Conservation (phyloP, 2,113 vertebrate genomes). For the Ptyas mucosa region DNA sequence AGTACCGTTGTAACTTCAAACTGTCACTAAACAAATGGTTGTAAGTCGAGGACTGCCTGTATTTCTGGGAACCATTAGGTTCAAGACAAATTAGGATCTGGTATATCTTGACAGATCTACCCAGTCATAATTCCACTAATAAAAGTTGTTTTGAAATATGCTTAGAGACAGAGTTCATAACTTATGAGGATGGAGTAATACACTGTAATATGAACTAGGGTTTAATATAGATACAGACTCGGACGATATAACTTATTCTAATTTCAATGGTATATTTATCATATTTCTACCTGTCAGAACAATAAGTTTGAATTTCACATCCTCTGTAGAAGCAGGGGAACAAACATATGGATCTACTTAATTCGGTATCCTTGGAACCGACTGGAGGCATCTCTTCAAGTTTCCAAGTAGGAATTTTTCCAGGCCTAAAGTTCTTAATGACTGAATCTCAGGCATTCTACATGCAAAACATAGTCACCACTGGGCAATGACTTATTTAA, state of each 20-base stretch:
- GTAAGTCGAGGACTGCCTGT: not conserved
- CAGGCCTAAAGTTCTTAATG: not conserved
- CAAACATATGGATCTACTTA: not conserved
- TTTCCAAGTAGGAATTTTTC: not conserved
- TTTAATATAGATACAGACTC: not conserved
- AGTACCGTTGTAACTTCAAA: not conserved
- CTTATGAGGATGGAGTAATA: not conserved
- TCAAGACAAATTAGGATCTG: not conserved
- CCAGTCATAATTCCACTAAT: not conserved
- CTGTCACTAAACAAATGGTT: not conserved
- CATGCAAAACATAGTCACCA: not conserved
- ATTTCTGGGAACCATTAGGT: not conserved
- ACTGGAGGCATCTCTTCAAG: not conserved
- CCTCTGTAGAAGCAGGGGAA: not conserved
- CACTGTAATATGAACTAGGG: not conserved
- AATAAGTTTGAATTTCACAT: not conserved
- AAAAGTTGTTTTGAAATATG: not conserved
- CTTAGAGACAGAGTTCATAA: not conserved
- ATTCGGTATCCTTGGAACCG: not conserved
- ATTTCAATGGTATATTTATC: not conserved
- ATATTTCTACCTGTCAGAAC: not conserved
- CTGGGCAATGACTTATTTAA: not conserved
- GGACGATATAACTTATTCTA: not conserved
- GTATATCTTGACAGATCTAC: not conserved
- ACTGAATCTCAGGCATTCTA: not conserved